Base-by-base conservation (phyloP, 2,797 vertebrate genomes). In the Leptoclinus maculatus region DNA sequence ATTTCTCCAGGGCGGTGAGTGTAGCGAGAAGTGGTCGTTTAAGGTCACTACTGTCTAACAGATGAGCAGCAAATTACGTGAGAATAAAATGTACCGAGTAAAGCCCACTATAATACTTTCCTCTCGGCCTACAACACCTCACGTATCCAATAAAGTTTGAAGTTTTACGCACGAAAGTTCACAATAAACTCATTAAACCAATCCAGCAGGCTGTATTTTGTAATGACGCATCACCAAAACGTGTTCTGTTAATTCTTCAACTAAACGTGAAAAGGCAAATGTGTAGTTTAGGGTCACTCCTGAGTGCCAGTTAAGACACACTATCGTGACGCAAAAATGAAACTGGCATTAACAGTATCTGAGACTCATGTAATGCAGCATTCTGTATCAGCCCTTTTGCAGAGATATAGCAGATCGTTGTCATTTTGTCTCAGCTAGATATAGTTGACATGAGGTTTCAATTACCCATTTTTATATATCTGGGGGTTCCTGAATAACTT, bases 11-110 rank as follows among this genome's bases (percentile, higher is more conserved):
- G 71, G 79, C 63, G 71, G 72, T 64, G 78, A 75, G 63, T 49
- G 47, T n/a, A n/a, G 47, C 47, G 21, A n/a, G 47, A n/a, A n/a
- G 21, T 83, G 78, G 83, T 85, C 78, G 72, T 85, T 68, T 88
- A 79, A 90, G 86, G 90, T 91, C 87, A 91, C 74, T 60, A 81
- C 66, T 84, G 84, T 80, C 71, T 79, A 62, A 71, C 81, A 88
- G 72, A 89, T 70, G 75, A 85, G 69, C 64, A 66, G 54, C 41
- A 58, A 81, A 62, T 67, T 29, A 39, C 36, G 47, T 8, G 43
- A 66, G 51, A 71, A 29, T 16, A 38, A 72, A 63, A 71, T 41
- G 38, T 12, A 38, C 43, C 13, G 12, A 29, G 27, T 41, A 2
- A 73, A 70, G n/a, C 5, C 53, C 12, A 10, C 3, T 67, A 47